phyloP scores from a whole-genome alignment of 2,113 vertebrate species.

The Halcyon senegalensis region DNA sequence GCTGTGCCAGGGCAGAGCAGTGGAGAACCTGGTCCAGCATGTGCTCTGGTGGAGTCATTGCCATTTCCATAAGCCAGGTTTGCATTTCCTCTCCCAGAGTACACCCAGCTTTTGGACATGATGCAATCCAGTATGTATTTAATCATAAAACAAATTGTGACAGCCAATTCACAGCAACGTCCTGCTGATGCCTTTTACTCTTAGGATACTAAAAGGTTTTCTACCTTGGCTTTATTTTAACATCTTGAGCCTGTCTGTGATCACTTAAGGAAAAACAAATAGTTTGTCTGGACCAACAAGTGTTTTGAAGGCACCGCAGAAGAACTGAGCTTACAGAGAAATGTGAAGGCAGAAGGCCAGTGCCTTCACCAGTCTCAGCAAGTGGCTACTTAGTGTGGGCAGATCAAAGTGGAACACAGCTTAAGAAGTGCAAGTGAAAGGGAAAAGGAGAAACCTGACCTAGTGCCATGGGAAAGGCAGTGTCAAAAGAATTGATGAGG shows the following conservation, averaged over 20 bases:
- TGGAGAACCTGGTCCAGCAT: not conserved
- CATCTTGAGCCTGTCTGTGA: not conserved
- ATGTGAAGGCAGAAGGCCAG: not conserved
- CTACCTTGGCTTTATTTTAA: not conserved
- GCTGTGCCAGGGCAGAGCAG: not conserved
- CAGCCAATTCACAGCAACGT: not conserved
- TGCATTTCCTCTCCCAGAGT: not conserved
- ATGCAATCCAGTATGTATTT: not conserved
- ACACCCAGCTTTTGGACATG: not conserved
- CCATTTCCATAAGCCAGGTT: not conserved
- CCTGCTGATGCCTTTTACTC: not conserved
- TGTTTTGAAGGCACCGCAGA: not conserved
- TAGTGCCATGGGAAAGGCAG: not conserved
- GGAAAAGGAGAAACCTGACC: not conserved
- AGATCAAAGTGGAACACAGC: not conserved
- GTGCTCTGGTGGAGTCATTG: fast-evolving
- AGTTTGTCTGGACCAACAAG: not conserved
- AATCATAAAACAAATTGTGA: not conserved
- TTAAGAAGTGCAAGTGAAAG: not conserved
- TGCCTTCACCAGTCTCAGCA: not conserved
- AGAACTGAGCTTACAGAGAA: not conserved
- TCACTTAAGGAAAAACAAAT: not conserved
- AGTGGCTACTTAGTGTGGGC: fast-evolving
- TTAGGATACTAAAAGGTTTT: not conserved
- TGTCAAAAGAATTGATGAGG: not conserved